Evolutionary conservation across 2,797 vertebrate genomes (phyloP).

Genomic region (Melanotaenia pygmaea): DNA sequence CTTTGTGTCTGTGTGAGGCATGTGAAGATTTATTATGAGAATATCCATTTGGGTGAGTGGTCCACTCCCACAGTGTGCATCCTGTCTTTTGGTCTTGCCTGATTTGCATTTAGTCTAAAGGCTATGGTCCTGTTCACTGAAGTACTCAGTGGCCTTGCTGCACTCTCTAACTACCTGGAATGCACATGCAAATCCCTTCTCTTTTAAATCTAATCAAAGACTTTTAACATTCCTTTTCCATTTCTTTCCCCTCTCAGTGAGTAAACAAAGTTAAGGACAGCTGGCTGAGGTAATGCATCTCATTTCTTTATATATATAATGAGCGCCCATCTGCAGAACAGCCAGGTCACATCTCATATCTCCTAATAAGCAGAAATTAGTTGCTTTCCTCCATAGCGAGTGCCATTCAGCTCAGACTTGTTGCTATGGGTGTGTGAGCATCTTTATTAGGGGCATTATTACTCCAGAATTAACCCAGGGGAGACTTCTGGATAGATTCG

Average conservation of each 20-base stretch:
- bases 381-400: conserved; percentile 46
- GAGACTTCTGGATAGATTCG: conserved; percentile 18
- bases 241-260: conserved; percentile 8
- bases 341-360: conserved; percentile 61
- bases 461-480: conserved; percentile 30
- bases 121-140: conserved; percentile 36
- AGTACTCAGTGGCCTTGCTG: conserved; percentile 25
- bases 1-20: conserved; percentile 16
- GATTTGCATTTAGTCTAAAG: conserved; percentile 61
- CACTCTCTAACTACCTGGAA: conserved; percentile 49
- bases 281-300: conserved; percentile 42
- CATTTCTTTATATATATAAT: conserved; percentile 45
- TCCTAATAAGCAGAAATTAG: conserved; percentile 52
- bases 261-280: conserved; percentile 35
- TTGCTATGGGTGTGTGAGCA: conserved; percentile 24
- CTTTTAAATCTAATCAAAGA: conserved; percentile 38
- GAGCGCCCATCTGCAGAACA: conserved; percentile 53
- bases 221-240: conserved; percentile 32
- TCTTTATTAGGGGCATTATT: conserved; percentile 55
- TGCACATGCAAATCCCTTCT: conserved; percentile 24
- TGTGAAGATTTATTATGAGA: conserved; percentile 38
- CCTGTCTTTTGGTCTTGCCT: conserved; percentile 47
- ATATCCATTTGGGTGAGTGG: conserved; percentile 31
- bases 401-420: conserved; percentile 45
- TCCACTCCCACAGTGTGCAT: conserved; percentile 54